phyloP scores from a whole-genome alignment of 2,113 vertebrate species.

The Leptosomus discolor region DNA sequence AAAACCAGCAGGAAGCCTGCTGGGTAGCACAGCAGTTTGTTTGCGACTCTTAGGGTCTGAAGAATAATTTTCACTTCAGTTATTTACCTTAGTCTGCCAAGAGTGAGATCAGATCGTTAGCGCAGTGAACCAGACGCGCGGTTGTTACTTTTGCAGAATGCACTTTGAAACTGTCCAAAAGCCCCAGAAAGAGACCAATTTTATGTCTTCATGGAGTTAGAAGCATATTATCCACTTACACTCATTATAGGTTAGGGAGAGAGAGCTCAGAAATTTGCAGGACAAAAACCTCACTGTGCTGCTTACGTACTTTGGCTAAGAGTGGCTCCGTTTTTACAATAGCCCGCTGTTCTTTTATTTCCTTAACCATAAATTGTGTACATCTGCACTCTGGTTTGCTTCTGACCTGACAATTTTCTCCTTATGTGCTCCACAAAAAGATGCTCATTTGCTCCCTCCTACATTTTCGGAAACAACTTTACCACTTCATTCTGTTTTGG shows the following conservation, averaged over 20 bases:
- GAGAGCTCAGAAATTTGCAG: neutral
- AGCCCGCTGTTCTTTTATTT: slow-evolving; percentile 3
- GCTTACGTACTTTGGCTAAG: neutral
- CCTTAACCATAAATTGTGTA: neutral
- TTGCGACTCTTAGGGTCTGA: neutral
- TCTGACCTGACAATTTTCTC: slow-evolving; percentile 35
- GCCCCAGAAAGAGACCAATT: neutral
- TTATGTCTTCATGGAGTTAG: neutral
- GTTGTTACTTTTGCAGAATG: neutral
- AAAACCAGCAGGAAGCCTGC: neutral
- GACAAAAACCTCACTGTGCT: neutral
- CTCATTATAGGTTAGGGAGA: neutral
- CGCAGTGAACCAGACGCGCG: neutral
- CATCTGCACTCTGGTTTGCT: slow-evolving; percentile 2
- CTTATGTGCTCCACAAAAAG: neutral
- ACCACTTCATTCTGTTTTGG: neutral
- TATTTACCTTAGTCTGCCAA: neutral
- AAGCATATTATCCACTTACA: neutral
- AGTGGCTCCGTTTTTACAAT: neutral
- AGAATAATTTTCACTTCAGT: neutral
- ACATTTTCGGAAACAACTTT: slow-evolving; percentile 20
- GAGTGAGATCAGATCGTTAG: neutral
- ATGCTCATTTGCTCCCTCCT: slow-evolving; percentile 21
- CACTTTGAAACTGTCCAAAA: neutral
- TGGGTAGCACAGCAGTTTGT: neutral